phyloP scores from a whole-genome alignment of 30 jellyfish, hydroid and myxozoan genomes.

The Aurelia aurita region DNA sequence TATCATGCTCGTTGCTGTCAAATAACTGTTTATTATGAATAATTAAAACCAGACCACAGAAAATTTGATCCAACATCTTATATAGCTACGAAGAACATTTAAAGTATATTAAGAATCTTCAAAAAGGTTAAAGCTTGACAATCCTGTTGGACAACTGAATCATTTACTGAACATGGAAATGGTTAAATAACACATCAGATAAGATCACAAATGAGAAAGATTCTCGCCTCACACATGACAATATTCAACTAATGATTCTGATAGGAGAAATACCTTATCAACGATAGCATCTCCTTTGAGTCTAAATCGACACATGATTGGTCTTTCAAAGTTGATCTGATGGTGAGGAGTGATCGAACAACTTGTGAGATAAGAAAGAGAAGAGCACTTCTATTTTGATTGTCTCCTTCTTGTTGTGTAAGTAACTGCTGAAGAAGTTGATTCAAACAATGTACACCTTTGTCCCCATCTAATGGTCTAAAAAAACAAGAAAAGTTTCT shows the following conservation, averaged over 20 bases:
- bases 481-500: background rate
- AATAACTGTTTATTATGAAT: too few species aligned
- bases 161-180: too few species aligned
- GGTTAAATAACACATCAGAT: background rate
- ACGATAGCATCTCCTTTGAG: background rate
- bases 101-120: too few species aligned
- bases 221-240: background rate
- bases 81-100: too few species aligned
- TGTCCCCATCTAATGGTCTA: constrained; percentile 37
- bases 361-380: constrained; percentile 40
- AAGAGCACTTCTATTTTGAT: background rate
- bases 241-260: too few species aligned
- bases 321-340: background rate
- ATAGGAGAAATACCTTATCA: constrained; percentile 20
- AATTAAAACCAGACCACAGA: too few species aligned
- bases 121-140: too few species aligned
- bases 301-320: background rate
- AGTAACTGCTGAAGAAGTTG: background rate
- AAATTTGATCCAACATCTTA: too few species aligned
- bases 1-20: too few species aligned
- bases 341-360: constrained; percentile 13
- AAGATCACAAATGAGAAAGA: background rate
- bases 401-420: background rate
- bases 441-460: background rate
- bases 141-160: too few species aligned